Percentiles rank a stretch among this genome's conserved stretches.
phyloP scores from a whole-genome alignment of 2,113 vertebrate genomes.

The Phrynocephalus versicolor region DNA sequence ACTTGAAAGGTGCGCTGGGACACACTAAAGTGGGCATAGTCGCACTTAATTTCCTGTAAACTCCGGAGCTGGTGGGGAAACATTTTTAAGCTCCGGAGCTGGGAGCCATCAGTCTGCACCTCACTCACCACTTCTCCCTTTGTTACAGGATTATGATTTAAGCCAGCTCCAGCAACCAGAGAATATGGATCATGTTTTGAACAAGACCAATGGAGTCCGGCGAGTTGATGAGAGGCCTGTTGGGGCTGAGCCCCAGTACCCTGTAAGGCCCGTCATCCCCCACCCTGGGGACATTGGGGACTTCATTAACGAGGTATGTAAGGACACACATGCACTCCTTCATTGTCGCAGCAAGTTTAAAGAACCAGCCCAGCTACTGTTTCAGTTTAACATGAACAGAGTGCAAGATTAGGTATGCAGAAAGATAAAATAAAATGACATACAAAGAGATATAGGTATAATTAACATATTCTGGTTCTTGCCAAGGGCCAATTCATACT shows the following conservation, averaged over 20 bases:
- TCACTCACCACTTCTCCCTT: slow-evolving; percentile 38
- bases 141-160: slow-evolving; percentile 92
- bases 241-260: slow-evolving; percentile 94
- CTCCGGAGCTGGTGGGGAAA: no score
- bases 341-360: slow-evolving; percentile 10
- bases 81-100: no score
- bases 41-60: no score
- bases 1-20: no score
- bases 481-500: background rate
- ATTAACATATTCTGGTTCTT: background rate
- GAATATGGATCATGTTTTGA: slow-evolving; percentile 92
- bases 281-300: slow-evolving; percentile 97
- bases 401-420: background rate
- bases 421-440: background rate
- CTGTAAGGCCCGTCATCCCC: slow-evolving; percentile 89
- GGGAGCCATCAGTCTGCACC: background rate
- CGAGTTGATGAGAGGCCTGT: slow-evolving; percentile 94
- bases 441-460: background rate
- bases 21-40: no score
- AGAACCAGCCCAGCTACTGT: slow-evolving; percentile 5
- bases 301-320: slow-evolving; percentile 94
- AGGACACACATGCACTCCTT: background rate
- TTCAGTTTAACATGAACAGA: background rate
- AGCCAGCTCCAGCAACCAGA: slow-evolving; percentile 97
- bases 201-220: slow-evolving; percentile 88